Conservation (phyloP, 2,113 vertebrate species). For the Hassar affinis region DNA sequence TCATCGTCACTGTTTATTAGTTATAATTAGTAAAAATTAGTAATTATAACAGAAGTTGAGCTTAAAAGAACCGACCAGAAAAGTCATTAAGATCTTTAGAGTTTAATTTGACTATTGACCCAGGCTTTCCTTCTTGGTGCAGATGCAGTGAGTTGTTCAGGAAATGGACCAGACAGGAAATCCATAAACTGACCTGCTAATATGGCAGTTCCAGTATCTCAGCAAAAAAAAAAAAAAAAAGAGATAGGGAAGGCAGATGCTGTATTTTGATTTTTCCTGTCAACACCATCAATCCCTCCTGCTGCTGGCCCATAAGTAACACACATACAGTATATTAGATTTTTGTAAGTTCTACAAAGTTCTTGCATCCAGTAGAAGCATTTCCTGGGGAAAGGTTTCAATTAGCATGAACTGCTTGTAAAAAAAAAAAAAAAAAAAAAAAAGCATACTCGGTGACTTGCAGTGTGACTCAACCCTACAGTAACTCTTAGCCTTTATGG, state of each 20-base stretch:
- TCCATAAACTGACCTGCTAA: conserved; percentile 9
- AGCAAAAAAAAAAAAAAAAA: not conserved
- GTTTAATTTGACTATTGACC: not conserved
- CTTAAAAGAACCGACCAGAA: not conserved
- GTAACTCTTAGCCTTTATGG: conserved; percentile 28
- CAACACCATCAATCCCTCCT: not conserved
- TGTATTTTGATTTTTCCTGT: not conserved
- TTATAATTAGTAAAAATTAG: too few relatives aligned
- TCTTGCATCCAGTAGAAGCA: not conserved
- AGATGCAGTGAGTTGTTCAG: not conserved
- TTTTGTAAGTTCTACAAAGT: not conserved
- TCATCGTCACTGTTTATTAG: not conserved
- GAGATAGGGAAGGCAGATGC: not conserved
- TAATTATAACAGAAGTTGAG: not conserved
- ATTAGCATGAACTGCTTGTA: conserved; percentile 35
- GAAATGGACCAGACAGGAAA: conserved; percentile 1
- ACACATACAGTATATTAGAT: not conserved
- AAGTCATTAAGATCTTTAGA: not conserved
- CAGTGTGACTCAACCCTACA: conserved; percentile 31
- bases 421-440: too few relatives aligned
- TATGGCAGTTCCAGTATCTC: not conserved
- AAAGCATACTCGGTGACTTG: conserved; percentile 17
- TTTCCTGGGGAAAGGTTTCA: conserved; percentile 14
- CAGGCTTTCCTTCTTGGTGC: not conserved
- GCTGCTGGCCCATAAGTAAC: not conserved